Evolutionary conservation across 2,888 invertebrate species (phyloP), one percentile per base, ranked within the genome.

Genomic region (Hydraecia micacea): DNA sequence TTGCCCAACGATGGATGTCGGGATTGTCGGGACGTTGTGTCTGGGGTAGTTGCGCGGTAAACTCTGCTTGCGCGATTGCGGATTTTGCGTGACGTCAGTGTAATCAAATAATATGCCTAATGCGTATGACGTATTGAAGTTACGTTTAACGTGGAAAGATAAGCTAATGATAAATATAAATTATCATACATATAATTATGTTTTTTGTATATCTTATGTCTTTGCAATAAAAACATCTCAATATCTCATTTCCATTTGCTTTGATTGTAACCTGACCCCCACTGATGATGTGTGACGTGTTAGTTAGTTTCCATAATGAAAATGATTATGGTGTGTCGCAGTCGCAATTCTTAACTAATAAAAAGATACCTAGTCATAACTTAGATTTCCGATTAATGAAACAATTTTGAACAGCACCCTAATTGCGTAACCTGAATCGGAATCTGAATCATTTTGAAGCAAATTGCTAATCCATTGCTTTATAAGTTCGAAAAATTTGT

Each of bases 141-240:
- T 2, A 80, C 21, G 42, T 58, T 49, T 18, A n/a, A 42, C 39
- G 18, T 18, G 18, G 13, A 46, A 39, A 66, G 69, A 83, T 81
- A 62, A 70, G 7, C 62, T 39, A 32, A 63, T 63, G n/a, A 55
- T 71, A 32, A 66, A 52, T 36, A 55, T 80, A 58, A 46, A 75
- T 68, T 55, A 39, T 66, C 42, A 21, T 55, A 60, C n/a, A 42
- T 46, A 55, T 21, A 52, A 69, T 70, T 63, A 65, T 69, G 49
- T 15, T 8, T 70, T 62, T 77, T 74, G n/a, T 62, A 28, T 68
- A 39, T 42, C 28, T 25, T 49, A 77, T 67, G 9, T 42, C 18
- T 83, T 69, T 46, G 58, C 68, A 81, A 79, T 65, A 62, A 69
- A 79, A 81, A 84, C 69, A 84, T 69, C 2, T 25, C 5, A 52